Percentiles rank a stretch among this genome's conserved stretches.
Evolutionary conservation across 35 echinoderm and acorn worm genomes (phyloP).

Genomic region (Heliocidaris erythrogramma): DNA sequence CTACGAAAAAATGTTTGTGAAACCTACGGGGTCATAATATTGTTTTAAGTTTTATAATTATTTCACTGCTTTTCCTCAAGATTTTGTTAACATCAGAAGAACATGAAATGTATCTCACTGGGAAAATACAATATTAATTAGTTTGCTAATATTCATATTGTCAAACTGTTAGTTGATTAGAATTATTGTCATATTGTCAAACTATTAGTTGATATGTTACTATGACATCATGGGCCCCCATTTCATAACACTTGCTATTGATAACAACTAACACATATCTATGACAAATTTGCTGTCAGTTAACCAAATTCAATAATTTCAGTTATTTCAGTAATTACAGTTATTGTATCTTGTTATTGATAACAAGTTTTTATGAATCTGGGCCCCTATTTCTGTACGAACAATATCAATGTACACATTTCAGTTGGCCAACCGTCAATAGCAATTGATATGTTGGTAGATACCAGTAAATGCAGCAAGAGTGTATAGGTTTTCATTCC

Average conservation of each 20-base stretch:
- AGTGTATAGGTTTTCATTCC: constrained; percentile 69
- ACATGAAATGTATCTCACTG: too few relatives aligned
- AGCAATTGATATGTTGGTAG: background rate
- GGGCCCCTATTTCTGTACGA: background rate
- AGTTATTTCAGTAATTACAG: background rate
- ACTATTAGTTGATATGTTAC: too few relatives aligned
- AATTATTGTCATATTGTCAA: background rate
- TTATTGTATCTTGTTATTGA: background rate
- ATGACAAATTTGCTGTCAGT: too few relatives aligned
- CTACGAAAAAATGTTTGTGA: background rate
- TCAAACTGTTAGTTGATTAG: too few relatives aligned
- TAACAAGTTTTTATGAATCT: background rate
- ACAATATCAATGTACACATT: background rate
- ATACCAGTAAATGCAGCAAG: constrained; percentile 68
- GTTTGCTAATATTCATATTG: background rate
- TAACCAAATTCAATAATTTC: too few relatives aligned
- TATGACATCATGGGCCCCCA: too few relatives aligned
- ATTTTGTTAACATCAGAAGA: background rate
- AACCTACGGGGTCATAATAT: background rate
- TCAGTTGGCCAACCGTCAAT: background rate
- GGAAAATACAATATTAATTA: background rate
- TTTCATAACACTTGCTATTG: too few relatives aligned
- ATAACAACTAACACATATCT: too few relatives aligned
- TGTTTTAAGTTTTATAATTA: background rate
- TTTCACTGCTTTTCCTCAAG: background rate